Evolutionary conservation across 1,140 invertebrate species (phyloP).

Genomic region (Nasonia longicornis): DNA sequence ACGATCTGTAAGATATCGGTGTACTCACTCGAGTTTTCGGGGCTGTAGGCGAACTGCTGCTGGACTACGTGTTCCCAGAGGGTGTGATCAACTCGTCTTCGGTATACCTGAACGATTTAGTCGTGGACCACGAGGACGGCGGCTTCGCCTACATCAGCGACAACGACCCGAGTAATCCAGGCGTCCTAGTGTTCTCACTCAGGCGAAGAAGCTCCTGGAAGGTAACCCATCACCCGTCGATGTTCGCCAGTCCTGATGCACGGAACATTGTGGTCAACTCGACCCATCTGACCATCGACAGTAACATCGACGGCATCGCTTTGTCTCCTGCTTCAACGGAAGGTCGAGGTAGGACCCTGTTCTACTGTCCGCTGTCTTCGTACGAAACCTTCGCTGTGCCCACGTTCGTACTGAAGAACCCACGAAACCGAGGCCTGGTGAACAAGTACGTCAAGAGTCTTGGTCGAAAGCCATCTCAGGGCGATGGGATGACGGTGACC

Average conservation of each 20-base stretch:
- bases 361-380: constrained; percentile 75
- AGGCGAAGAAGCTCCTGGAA: constrained; percentile 76
- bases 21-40: constrained; percentile 61
- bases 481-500: constrained; percentile 79
- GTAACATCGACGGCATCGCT: constrained; percentile 77
- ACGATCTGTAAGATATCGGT: constrained; percentile 31
- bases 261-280: constrained; percentile 72
- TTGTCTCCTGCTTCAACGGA: constrained; percentile 69
- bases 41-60: constrained; percentile 55
- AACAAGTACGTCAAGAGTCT: constrained; percentile 68
- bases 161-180: constrained; percentile 74
- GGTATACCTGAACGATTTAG: constrained; percentile 76
- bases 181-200: constrained; percentile 76
- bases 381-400: constrained; percentile 75
- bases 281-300: constrained; percentile 69
- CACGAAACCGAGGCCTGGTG: constrained; percentile 59
- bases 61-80: constrained; percentile 71
- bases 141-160: constrained; percentile 79
- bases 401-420: constrained; percentile 68
- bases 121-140: constrained; percentile 76
- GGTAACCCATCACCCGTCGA: constrained; percentile 72
- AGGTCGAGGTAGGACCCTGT: constrained; percentile 69
- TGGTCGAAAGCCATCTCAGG: constrained; percentile 74
- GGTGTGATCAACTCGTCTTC: constrained; percentile 68
- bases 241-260: constrained; percentile 72